Evolutionary conservation across 2,888 invertebrate species (phyloP), one percentile per base, ranked within the genome.

Genomic region (Schrankia costaestrigalis): DNA sequence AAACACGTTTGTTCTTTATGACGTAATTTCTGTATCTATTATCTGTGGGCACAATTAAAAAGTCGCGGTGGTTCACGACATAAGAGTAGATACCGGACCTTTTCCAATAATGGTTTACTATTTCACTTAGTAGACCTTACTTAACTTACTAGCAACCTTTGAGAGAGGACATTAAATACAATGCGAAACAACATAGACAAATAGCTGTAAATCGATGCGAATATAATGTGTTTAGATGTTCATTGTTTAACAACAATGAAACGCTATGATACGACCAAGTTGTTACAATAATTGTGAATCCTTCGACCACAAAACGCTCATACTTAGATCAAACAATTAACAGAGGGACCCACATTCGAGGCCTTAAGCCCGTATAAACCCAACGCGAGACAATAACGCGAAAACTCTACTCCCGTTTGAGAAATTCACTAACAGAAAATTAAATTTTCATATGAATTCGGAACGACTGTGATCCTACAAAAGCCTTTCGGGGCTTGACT

Each of bases 401-500:
- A 72, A 73, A 79, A 78, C 78, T 78, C 74, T 37, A 56, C 72
- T 71, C 69, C 69, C 61, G 71, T 81, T 81, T 71, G 72, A 70
- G 78, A 77, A 76, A 75, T 78, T 78, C 76, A 74, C 76, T 75
- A 73, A 77, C 78, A 71, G 77, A 79, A 81, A 80, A 84, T 84
- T 84, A 74, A 84, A 83, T 83, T 81, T 85, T 84, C 82, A 80
- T 83, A 82, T 77, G 78, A 79, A 79, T 83, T 77, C 67, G 51
- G 67, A 64, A 73, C 63, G 59, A 62, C 67, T 64, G 69, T 73
- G 75, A 82, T 81, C 79, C 77, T 64, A 74, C 71, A 71, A 78
- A 79, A 82, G 80, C 78, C 73, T 76, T 76, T 72, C 57, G 66
- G 69, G 68, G 63, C 68, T 67, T 62, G 65, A 71, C 71, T 72